Base-by-base conservation (phyloP, 2,797 vertebrate species). In the Bufotes viridis region DNA sequence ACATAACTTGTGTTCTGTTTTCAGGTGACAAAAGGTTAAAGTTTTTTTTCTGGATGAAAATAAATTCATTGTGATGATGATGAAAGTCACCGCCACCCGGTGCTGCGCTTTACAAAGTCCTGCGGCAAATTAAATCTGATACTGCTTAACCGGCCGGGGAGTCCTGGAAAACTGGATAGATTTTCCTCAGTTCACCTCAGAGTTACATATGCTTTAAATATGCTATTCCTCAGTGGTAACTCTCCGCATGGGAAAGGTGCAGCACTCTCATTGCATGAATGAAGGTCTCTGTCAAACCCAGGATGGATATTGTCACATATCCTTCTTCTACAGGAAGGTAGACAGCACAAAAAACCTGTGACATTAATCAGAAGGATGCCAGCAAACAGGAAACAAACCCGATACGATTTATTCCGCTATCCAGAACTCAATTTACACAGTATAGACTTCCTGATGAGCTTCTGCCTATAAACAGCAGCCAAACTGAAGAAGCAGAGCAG, bases 91-190 rank as follows among this genome's bases (percentile, higher is more conserved):
- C 34, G 53, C 18, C 22, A 17, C n/a, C 9, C 29, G 29, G 20
- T 34, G 70, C 49, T 75, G 53, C 18, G 15, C 70, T 85, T 60
- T 76, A 53, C 58, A 76, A 76, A 76, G 83, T 85, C 72, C 83
- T 65, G 42, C 8, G 83, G 58, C 83, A 78, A 85, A 85, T 85
- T 53, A 85, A 76, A 85, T 76, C 49, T 85, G 83, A 78, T 72
- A 85, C 24, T 12, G 58, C 83, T 26, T 76, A 85, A 78, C 83
- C 9, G 72, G 83, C 83, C 82, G 0, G 34, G 42, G 72, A 26
- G 72, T 78, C 53, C 0, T 24, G 55, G 17, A 61, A 84, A 84
- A 84, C 17, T 17, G 78, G 83, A 85, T 85, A n/a, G 72, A 78
- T 85, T 57, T 63, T 63, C 70, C 58, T 51, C n/a, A 24, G 13